These are phyloP conservation scores for Peromyscus maniculatus DNA, from an alignment of 2,113 vertebrate species.

Conservation along the genomic window DNA sequence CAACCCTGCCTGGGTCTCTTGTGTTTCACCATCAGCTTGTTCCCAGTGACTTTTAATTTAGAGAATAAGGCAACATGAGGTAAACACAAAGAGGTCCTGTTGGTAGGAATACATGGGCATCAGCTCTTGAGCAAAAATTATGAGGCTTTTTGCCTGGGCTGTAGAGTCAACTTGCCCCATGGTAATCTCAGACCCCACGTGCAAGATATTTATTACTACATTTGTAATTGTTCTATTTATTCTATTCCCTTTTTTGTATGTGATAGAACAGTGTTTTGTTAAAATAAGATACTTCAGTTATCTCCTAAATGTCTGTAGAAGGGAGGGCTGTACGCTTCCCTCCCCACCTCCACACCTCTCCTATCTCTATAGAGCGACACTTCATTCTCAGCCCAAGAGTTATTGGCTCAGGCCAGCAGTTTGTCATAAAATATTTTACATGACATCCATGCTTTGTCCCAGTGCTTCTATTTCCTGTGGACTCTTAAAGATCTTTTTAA, in stretches of 20 bases:
- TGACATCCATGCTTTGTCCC: conserved; percentile 82
- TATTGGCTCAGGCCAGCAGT: conserved; percentile 75
- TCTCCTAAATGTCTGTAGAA: conserved; percentile 40
- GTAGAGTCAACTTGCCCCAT: background rate
- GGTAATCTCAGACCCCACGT: background rate
- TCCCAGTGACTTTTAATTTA: background rate
- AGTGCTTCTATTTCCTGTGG: conserved; percentile 82
- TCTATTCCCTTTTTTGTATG: background rate
- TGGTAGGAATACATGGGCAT: background rate
- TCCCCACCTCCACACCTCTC: background rate
- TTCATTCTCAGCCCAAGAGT: conserved; percentile 68
- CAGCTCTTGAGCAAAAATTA: background rate
- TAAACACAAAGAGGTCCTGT: background rate
- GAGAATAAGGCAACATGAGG: background rate
- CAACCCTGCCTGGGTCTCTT: background rate
- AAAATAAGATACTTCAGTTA: background rate
- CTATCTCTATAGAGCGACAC: conserved; percentile 32
- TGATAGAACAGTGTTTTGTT: background rate
- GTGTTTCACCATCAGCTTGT: background rate
- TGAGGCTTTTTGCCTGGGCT: background rate
- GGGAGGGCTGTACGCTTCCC: background rate
- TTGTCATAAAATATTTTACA: conserved; percentile 82
- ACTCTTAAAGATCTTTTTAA: conserved; percentile 83
- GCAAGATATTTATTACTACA: background rate
- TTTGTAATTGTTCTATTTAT: conserved; percentile 5